Conservation (phyloP, 2,113 vertebrate species). For the Hippocampus barbouri region DNA sequence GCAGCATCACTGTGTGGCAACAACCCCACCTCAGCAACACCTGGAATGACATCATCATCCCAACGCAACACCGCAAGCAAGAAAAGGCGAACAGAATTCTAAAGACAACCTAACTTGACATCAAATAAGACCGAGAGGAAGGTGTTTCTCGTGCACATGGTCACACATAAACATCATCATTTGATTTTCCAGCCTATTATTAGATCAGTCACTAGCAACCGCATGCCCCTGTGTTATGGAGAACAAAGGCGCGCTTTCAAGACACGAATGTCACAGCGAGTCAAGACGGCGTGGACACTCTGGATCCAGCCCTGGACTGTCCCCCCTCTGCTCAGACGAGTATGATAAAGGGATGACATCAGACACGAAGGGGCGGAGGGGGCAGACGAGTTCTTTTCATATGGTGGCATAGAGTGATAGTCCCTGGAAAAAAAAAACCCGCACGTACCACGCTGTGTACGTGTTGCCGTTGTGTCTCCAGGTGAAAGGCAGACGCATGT, state of each 20-base stretch:
- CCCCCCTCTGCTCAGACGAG: constrained; percentile 42
- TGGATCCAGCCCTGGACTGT: constrained; percentile 26
- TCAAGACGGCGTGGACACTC: constrained; percentile 23
- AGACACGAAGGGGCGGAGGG: constrained; percentile 19
- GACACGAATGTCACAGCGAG: constrained; percentile 28
- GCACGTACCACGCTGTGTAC: constrained; percentile 36
- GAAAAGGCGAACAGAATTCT: background rate
- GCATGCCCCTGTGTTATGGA: constrained; percentile 32
- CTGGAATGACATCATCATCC: constrained; percentile 61
- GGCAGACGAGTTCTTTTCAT: background rate
- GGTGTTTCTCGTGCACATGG: constrained; percentile 34
- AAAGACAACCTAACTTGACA: background rate
- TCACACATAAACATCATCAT: constrained; percentile 29
- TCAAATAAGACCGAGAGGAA: constrained; percentile 14
- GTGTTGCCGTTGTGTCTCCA: constrained; percentile 41
- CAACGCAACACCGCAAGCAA: constrained; percentile 28
- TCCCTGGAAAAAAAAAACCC: constrained; percentile 26
- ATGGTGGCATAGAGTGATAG: constrained; percentile 16
- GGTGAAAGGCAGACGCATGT: constrained; percentile 46
- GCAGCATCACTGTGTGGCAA: constrained; percentile 55
- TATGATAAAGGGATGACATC: constrained; percentile 34
- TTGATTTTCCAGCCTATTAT: constrained; percentile 56
- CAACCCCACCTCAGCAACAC: constrained; percentile 64
- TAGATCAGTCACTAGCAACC: constrained; percentile 52
- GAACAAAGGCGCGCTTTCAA: constrained; percentile 51